phyloP scores from a whole-genome alignment of 2,797 vertebrate genomes.

The Chromobotia macracanthus region DNA sequence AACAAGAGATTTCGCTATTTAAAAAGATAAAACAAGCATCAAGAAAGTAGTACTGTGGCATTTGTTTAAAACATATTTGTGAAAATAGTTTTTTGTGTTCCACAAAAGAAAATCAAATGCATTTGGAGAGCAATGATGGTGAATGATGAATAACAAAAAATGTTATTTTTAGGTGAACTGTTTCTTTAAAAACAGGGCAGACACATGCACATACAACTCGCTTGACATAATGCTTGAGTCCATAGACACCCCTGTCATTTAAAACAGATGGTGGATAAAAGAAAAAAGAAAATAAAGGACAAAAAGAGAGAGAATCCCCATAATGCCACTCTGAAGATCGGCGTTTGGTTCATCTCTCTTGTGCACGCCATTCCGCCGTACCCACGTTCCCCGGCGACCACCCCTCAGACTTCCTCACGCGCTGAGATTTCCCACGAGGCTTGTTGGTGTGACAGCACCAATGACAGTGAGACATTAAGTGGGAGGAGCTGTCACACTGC shows the following conservation, averaged over 20 bases:
- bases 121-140: no score
- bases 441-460: constrained; percentile 29
- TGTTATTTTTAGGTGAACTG: background rate
- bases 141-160: no score
- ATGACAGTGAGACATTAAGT: constrained; percentile 27
- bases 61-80: no score
- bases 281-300: background rate
- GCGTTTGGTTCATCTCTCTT: constrained; percentile 5
- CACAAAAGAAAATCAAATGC: no score
- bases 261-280: constrained; percentile 26
- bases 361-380: constrained; percentile 2
- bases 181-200: background rate
- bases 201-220: background rate
- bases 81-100: no score
- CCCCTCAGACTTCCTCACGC: constrained; percentile 30
- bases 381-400: constrained; percentile 29
- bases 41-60: no score
- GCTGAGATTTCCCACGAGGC: constrained; percentile 49
- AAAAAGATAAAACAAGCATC: no score
- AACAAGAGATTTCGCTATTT: no score
- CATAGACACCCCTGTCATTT: constrained; percentile 30
- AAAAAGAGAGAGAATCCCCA: constrained; percentile 21
- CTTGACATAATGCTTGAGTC: constrained; percentile 1
- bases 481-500: constrained; percentile 49
- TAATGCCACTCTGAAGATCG: constrained; percentile 12